phyloP scores from a whole-genome alignment of 1,140 invertebrate genomes.

The Neotoxoptera formosana region DNA sequence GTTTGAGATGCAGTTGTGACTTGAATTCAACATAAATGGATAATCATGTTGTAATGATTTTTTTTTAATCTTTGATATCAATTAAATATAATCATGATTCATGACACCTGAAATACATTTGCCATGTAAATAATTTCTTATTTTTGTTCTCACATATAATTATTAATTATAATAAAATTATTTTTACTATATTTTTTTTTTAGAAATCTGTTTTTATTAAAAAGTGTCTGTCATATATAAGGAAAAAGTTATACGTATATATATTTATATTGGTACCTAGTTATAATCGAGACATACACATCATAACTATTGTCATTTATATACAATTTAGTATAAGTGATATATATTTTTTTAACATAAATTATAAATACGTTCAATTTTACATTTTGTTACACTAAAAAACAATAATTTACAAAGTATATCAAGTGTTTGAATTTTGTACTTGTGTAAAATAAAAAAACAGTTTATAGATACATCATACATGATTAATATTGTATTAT shows the following conservation, averaged over 20 bases:
- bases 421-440: no score
- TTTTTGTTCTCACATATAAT: background rate
- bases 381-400: no score
- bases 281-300: background rate
- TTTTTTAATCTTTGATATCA: background rate
- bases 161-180: background rate
- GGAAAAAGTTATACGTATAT: no score
- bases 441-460: no score
- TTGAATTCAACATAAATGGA: background rate
- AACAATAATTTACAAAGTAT: no score
- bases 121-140: background rate
- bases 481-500: no score
- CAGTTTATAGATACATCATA: no score
- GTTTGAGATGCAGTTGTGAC: background rate
- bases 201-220: background rate
- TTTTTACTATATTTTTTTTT: background rate
- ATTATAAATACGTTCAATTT: no score
- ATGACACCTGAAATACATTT: background rate
- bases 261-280: background rate
- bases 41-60: background rate
- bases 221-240: background rate
- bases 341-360: background rate
- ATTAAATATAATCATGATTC: background rate
- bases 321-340: background rate
- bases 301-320: background rate